Percentiles rank a stretch among this genome's conserved stretches.
These are phyloP conservation scores for Lepus oiostolus DNA, from an alignment of 2,797 vertebrate species.

Conservation along the genomic window DNA sequence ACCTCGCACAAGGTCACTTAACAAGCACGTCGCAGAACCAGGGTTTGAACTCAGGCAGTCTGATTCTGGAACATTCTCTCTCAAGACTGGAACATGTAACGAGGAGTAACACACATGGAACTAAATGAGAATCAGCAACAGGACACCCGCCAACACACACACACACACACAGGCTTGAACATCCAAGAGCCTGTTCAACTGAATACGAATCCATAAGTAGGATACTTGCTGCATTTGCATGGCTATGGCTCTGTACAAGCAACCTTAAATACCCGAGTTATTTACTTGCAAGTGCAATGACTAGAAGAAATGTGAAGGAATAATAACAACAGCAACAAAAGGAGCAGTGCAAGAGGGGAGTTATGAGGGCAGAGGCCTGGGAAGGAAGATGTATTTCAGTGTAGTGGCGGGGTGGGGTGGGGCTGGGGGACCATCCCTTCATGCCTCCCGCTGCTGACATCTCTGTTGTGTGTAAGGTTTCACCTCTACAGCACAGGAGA, in stretches of 20 bases:
- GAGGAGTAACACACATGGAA: neutral
- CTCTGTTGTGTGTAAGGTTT: slow-evolving; percentile 16
- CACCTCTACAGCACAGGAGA: slow-evolving; percentile 26
- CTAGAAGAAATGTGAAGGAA: neutral
- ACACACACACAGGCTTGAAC: neutral
- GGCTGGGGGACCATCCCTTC: neutral
- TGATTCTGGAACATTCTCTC: slow-evolving; percentile 57
- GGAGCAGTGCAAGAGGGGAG: neutral
- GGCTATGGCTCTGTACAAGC: neutral
- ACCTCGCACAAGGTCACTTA: neutral
- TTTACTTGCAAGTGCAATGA: neutral
- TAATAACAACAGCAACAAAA: neutral
- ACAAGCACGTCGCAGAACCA: neutral
- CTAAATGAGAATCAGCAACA: neutral
- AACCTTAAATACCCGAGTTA: slow-evolving; percentile 41
- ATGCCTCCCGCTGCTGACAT: slow-evolving; percentile 31
- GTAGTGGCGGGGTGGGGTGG: neutral
- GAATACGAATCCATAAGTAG: neutral
- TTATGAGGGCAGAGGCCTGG: neutral
- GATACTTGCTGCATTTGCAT: neutral
- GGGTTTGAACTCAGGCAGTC: neutral
- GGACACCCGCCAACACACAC: no score
- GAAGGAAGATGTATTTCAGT: slow-evolving; percentile 67
- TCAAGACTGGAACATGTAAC: neutral
- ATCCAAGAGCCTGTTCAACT: neutral